Percentiles rank a stretch among this genome's conserved stretches.
Evolutionary conservation across 2,113 vertebrate genomes (phyloP).

Genomic region (Phyllostomus discolor): DNA sequence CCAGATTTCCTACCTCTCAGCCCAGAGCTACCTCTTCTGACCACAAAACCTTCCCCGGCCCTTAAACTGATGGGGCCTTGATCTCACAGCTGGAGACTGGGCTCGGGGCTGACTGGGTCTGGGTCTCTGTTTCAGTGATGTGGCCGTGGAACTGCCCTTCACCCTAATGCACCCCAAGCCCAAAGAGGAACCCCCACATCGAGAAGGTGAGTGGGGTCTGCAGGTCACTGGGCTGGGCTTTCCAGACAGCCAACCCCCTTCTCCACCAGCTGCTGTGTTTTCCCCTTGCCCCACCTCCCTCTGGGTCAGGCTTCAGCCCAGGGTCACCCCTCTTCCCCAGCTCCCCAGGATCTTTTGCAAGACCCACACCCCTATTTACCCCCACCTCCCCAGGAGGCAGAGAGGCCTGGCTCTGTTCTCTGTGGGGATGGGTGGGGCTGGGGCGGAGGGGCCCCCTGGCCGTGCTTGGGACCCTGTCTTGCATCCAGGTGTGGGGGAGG

Average conservation of each 20-base stretch:
- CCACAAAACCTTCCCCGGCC: background rate
- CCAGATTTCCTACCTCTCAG: background rate
- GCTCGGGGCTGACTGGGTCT: background rate
- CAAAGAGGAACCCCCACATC: conserved; percentile 85
- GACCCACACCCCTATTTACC: background rate
- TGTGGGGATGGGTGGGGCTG: background rate
- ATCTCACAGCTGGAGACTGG: background rate
- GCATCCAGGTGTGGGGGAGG: background rate
- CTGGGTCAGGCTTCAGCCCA: background rate
- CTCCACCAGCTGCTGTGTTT: background rate
- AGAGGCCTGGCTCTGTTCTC: background rate
- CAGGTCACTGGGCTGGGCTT: background rate
- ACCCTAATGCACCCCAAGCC: conserved; percentile 97
- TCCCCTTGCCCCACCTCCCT: background rate
- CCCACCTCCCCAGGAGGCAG: background rate
- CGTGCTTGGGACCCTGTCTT: background rate
- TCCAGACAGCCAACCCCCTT: background rate
- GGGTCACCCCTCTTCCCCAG: background rate
- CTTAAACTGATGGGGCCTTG: background rate
- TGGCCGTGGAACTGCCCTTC: conserved; percentile 94
- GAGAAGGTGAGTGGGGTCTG: conserved; percentile 83
- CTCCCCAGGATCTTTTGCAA: background rate
- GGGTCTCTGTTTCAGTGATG: conserved; percentile 84
- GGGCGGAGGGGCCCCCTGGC: background rate
- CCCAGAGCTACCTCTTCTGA: background rate